Base-by-base conservation (phyloP, 1,140 invertebrate species). In the Alviniconcha marisindica region DNA sequence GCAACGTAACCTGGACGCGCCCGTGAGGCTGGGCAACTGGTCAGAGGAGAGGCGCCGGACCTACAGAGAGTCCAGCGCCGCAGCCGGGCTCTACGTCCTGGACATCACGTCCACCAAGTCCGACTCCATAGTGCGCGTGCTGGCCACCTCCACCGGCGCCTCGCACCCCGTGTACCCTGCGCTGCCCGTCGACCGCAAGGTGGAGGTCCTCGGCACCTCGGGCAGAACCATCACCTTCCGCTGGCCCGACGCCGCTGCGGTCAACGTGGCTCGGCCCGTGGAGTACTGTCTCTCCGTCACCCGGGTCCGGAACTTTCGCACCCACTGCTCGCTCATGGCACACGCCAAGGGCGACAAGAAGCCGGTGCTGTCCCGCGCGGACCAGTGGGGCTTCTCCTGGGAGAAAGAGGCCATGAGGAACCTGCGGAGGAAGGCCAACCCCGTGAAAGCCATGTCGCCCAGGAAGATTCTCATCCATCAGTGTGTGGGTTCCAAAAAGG, bases 231-330 rank as follows among this genome's bases (percentile, higher is more conserved):
- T 91, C 2, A 71, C 84, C 15, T 56, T 91, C 18, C 66, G 86
- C 15, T 92, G 91, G 91, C 60, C 86, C 14, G 86, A 81, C 24
- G 84, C 84, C 0, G 85, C 87, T 2, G 24, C 77, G 14, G 51
- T n/a, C 5, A 79, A 81, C 44, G 31, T 44, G 40, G 66, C 31
- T 24, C 48, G 66, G 14, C 76, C 82, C 2, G 63, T 92, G 2
- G 86, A 91, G 76, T 93, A 93, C 77, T 92, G 91, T 76, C 83
- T 93, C 7, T 77, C 89, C 28, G 83, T 90, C 18, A 91, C 88
- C 80, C 44, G 81, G 31, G 84, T 87, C 15, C 80, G 82, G 33
- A 89, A 90, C 74, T 92, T 89, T 78, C 83, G 86, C 28, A 91
- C 86, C 2, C 77, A 90, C 76, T 93, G 92, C 80, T 87, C 87